Conservation (phyloP, 2,888 invertebrate species). For the Phyllotreta striolata region DNA sequence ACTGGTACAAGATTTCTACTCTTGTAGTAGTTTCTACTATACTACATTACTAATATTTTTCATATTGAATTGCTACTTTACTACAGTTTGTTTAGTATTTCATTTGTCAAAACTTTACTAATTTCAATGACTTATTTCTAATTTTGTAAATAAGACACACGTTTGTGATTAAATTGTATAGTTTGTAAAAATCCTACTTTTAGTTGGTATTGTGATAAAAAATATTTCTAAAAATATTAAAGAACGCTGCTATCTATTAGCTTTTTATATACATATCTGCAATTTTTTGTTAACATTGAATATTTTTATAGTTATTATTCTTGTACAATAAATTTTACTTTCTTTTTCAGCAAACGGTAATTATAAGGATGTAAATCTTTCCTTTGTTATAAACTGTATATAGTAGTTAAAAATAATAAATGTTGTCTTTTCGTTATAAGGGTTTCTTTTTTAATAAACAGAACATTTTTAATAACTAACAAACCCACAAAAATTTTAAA, state of each 20-base stretch:
- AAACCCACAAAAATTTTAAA: no score
- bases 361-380: conserved; percentile 27
- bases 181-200: conserved; percentile 35
- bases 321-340: conserved; percentile 31
- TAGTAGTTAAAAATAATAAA: conserved; percentile 40
- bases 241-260: conserved; percentile 34
- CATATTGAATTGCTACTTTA: no score
- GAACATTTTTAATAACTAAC: no score
- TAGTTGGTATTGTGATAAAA: conserved; percentile 37
- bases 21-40: no score
- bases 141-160: conserved; percentile 33
- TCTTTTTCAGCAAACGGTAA: conserved; percentile 17
- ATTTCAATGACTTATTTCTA: neutral
- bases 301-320: conserved; percentile 31
- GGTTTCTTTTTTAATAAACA: no score
- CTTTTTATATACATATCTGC: conserved; percentile 39
- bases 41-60: no score
- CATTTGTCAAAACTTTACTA: neutral
- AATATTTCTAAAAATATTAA: conserved; percentile 26
- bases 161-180: conserved; percentile 35
- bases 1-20: no score
- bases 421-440: conserved; percentile 40
- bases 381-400: conserved; percentile 34
- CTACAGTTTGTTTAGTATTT: no score
- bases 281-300: conserved; percentile 37